A percentile compares a stretch with the other conserved stretches of the same genome.
phyloP scores from a whole-genome alignment of 2,888 invertebrate genomes.

The Ashinkailepas kermadecensis region DNA sequence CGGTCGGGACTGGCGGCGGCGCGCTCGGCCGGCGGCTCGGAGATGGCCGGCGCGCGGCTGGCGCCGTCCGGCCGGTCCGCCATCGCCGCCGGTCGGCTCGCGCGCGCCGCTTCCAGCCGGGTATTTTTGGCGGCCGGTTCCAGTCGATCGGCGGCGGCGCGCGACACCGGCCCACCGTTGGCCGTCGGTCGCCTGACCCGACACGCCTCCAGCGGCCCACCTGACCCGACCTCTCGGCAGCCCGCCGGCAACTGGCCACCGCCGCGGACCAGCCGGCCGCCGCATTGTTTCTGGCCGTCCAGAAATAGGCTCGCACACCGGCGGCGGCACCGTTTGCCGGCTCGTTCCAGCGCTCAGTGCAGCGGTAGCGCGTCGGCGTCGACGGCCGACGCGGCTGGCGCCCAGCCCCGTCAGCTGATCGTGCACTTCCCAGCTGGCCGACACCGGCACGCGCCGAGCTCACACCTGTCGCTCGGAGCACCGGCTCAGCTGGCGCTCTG shows the following conservation, averaged over 20 bases:
- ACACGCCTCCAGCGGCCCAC: background rate
- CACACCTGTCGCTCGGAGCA: background rate
- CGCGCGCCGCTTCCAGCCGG: background rate
- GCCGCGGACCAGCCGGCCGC: background rate
- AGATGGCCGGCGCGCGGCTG: background rate
- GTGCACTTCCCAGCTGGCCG: background rate
- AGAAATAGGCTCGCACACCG: background rate
- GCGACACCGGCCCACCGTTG: too few relatives aligned
- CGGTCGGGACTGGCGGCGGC: background rate
- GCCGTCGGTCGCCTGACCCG: too few relatives aligned
- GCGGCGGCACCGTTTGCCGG: background rate
- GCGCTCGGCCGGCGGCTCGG: background rate
- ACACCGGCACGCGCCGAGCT: background rate
- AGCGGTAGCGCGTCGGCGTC: background rate
- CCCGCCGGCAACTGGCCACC: background rate
- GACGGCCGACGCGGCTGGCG: background rate
- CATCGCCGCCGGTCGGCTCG: background rate
- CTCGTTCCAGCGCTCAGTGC: slow-evolving; percentile 9
- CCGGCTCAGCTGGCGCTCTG: background rate
- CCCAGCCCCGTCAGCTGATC: background rate
- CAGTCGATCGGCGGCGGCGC: too few relatives aligned
- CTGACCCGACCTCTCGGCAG: background rate
- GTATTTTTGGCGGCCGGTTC: too few relatives aligned
- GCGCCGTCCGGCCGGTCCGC: background rate
- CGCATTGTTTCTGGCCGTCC: background rate